Conservation (phyloP, 2,797 vertebrate genomes). For the Enteromius paludinosus region DNA sequence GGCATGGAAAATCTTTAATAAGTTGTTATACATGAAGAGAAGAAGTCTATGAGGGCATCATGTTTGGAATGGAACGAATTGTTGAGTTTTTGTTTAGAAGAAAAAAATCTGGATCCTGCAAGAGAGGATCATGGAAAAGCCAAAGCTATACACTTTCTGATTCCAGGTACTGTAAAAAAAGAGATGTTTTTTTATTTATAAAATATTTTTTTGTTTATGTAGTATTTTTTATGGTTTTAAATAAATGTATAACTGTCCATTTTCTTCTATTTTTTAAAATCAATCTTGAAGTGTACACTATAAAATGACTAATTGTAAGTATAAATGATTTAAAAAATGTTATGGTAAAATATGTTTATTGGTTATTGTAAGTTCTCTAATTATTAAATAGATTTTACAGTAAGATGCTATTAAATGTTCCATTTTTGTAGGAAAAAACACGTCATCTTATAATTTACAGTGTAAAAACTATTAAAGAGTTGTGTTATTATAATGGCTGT, state of each 20-base stretch:
- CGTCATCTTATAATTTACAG: background rate
- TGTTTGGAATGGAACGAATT: conserved; percentile 75
- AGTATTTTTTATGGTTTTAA: too few relatives aligned
- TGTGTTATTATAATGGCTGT: background rate
- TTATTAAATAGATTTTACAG: background rate
- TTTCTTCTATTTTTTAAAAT: background rate
- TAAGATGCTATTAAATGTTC: background rate
- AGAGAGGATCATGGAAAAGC: conserved; percentile 74
- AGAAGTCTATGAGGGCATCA: conserved; percentile 46
- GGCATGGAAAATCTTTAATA: conserved; percentile 3
- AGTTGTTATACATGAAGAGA: background rate
- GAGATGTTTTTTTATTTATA: background rate
- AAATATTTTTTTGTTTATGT: too few relatives aligned
- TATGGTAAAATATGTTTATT: background rate
- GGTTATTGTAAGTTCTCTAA: background rate
- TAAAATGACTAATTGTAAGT: background rate
- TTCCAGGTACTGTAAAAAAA: conserved; percentile 68
- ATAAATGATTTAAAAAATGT: background rate
- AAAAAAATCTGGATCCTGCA: conserved; percentile 66
- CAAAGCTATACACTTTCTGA: conserved; percentile 72
- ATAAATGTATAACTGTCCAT: too few relatives aligned
- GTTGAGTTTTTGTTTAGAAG: conserved; percentile 71
- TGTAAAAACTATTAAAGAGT: background rate
- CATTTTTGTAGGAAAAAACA: background rate
- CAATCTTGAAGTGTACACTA: background rate